These are phyloP conservation scores for Acholoe squamosa DNA, from an alignment of 2,888 invertebrate genomes.

Conservation along the genomic window DNA sequence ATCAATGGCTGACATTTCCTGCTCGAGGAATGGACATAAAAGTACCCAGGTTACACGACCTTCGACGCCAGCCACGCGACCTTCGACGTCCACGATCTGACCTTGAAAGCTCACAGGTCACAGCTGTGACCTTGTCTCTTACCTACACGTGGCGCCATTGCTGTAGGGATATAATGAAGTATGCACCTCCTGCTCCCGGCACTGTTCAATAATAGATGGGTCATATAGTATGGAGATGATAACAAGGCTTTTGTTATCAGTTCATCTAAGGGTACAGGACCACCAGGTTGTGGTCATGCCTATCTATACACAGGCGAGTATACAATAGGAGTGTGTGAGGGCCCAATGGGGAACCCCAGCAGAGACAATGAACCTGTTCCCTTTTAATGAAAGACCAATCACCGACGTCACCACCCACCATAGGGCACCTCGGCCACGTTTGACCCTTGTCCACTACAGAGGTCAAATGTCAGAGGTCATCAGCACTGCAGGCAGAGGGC, in stretches of 20 bases:
- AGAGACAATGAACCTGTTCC: background rate
- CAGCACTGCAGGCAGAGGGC: background rate
- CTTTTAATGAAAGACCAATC: conserved; percentile 51
- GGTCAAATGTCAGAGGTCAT: conserved; percentile 31
- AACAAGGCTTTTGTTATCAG: no score
- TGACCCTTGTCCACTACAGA: background rate
- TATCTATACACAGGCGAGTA: no score
- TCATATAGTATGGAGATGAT: no score
- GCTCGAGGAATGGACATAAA: conserved; percentile 25
- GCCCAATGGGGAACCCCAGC: background rate
- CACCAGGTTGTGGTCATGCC: no score
- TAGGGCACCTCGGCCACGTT: background rate
- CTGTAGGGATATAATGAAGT: no score
- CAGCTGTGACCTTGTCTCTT: conserved; percentile 34
- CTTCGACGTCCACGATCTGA: conserved; percentile 17
- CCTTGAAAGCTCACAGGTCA: conserved; percentile 44
- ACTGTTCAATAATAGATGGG: no score
- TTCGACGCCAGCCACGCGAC: background rate
- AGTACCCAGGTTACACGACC: conserved; percentile 3
- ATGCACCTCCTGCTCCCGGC: no score
- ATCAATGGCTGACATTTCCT: background rate
- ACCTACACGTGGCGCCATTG: no score
- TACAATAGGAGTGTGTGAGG: no score
- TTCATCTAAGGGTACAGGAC: no score
- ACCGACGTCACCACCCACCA: background rate